Evolutionary conservation across 2,113 vertebrate genomes (phyloP).

Genomic region (Campylomormyrus tamandua): DNA sequence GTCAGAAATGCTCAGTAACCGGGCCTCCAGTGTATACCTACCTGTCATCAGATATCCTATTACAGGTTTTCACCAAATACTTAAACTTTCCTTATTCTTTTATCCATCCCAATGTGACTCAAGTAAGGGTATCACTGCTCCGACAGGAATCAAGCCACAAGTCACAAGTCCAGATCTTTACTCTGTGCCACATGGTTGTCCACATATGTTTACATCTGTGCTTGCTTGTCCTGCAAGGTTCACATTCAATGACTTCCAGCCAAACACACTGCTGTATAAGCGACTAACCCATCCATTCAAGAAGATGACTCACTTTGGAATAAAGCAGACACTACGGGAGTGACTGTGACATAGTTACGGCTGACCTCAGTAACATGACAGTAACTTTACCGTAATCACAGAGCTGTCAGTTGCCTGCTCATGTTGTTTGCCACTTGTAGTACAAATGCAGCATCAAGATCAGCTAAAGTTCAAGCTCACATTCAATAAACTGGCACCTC

Average conservation of each 20-base stretch:
- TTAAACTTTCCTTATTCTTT: neutral
- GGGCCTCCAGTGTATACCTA: neutral
- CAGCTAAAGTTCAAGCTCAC: neutral
- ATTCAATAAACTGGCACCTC: neutral
- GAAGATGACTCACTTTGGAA: neutral
- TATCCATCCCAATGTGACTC: neutral
- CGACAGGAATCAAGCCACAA: neutral
- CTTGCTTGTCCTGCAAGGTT: neutral
- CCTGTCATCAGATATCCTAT: neutral
- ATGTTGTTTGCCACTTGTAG: neutral
- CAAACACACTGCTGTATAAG: neutral
- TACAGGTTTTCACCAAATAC: neutral
- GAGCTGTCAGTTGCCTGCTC: neutral
- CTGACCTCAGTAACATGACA: neutral
- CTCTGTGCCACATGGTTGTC: neutral
- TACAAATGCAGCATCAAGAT: neutral
- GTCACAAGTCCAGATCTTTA: neutral
- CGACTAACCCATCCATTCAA: neutral
- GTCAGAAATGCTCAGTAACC: neutral
- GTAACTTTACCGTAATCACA: neutral
- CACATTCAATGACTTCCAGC: neutral
- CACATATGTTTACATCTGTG: neutral
- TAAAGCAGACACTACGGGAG: neutral
- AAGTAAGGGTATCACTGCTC: neutral
- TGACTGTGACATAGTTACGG: neutral